phyloP scores from a whole-genome alignment of 2,888 invertebrate genomes.

The Eilema caniola region DNA sequence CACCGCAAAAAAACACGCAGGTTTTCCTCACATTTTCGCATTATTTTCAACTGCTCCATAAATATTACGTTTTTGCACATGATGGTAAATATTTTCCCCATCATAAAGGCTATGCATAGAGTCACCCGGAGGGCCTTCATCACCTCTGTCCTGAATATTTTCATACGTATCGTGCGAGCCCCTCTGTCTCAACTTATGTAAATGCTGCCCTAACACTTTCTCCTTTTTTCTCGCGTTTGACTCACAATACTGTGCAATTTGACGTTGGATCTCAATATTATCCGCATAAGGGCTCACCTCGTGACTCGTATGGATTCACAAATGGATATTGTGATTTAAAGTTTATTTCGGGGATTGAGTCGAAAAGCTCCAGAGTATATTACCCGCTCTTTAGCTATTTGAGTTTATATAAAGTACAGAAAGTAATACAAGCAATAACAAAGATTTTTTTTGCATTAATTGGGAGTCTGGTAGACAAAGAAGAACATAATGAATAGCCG shows the following conservation, averaged over 20 bases:
- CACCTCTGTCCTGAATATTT: constrained; percentile 85
- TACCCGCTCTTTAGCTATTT: constrained; percentile 28
- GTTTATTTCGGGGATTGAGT: constrained; percentile 68
- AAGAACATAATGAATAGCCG: constrained; percentile 77
- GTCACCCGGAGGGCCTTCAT: constrained; percentile 80
- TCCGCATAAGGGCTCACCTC: constrained; percentile 73
- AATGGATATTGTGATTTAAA: constrained; percentile 75
- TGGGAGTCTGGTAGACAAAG: constrained; percentile 80
- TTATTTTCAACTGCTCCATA: constrained; percentile 73
- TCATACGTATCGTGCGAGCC: constrained; percentile 75
- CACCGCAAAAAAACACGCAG: constrained; percentile 43
- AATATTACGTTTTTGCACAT: constrained; percentile 76
- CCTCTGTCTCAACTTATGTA: constrained; percentile 86
- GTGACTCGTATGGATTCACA: constrained; percentile 64
- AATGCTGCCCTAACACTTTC: constrained; percentile 84
- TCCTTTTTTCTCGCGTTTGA: constrained; percentile 83
- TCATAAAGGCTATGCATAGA: constrained; percentile 79
- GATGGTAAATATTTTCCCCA: constrained; percentile 82
- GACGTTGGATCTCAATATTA: constrained; percentile 78
- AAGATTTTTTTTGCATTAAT: constrained; percentile 76
- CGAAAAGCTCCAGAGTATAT: constrained; percentile 46
- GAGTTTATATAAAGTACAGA: constrained; percentile 23
- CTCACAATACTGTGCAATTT: constrained; percentile 84
- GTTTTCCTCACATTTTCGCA: constrained; percentile 60
- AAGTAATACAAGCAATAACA: constrained; percentile 53